A percentile compares a stretch with the other conserved stretches of the same genome.
Evolutionary conservation across 2,888 invertebrate genomes (phyloP).

Genomic region (Scrobipalpa costella): DNA sequence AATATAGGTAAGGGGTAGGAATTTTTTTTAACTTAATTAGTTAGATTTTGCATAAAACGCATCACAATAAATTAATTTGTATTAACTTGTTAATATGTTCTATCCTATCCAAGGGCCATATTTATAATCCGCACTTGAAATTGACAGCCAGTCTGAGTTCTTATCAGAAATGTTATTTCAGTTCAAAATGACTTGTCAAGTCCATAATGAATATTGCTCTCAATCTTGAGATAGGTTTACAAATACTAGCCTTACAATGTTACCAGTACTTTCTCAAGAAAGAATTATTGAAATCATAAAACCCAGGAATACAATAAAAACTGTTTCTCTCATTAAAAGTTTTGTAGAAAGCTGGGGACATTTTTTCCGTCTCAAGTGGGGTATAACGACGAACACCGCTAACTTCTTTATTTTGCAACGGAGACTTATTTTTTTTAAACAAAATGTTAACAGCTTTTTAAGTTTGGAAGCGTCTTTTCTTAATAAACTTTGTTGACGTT

Average conservation of each 20-base stretch:
- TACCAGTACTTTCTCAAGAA: not conserved
- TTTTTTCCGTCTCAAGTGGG: constrained; percentile 48
- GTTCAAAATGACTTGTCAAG: no score
- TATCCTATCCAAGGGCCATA: no score
- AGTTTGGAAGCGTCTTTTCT: constrained; percentile 46
- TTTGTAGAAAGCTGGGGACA: constrained; percentile 41
- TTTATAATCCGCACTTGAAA: no score
- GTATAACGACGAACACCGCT: constrained; percentile 48
- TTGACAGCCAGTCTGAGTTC: no score
- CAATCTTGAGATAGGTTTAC: no score
- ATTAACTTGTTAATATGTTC: no score
- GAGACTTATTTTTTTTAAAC: constrained; percentile 52
- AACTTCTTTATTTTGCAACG: constrained; percentile 53
- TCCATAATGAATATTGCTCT: no score
- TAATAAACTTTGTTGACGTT: constrained; percentile 37
- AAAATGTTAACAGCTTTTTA: constrained; percentile 52
- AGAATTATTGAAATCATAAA: constrained; percentile 17
- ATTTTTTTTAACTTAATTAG: no score
- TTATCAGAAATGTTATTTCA: no score
- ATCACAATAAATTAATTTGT: no score
- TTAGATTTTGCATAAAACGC: no score
- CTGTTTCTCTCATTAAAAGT: constrained; percentile 55
- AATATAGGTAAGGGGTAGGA: no score
- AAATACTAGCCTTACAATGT: not conserved
- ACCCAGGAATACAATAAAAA: constrained; percentile 39